Evolutionary conservation across 2,797 vertebrate species (phyloP), one percentile per base, ranked within the genome.

Genomic region (Enteromius treurensis): DNA sequence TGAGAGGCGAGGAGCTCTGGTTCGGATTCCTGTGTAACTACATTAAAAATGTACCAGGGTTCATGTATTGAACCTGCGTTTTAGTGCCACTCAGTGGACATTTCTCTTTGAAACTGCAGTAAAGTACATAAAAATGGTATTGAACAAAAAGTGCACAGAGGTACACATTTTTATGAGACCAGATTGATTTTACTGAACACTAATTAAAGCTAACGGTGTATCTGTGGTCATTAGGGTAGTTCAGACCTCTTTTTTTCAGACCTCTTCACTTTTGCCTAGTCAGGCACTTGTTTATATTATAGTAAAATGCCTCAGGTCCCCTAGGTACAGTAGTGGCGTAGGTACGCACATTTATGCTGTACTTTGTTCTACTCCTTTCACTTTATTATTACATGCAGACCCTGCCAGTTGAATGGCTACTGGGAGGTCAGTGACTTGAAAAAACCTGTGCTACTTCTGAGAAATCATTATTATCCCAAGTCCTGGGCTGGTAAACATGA

Each of bases 201-300:
- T 58, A 76, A 76, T 40, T 58, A 76, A 45, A 45, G n/a, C 9
- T 77, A 62, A 45, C 15, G 75, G 4, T 21, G 15, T 29, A 15
- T 75, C 2, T 42, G 37, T 62, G 74, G 74, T 77, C 74, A 64
- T 77, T 45, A 77, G 17, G 47, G 73, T 19, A 4, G 19, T 58
- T 76, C 21, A 58, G 11, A 58, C 1, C 8, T 4, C 32, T 32
- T 77, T 26, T 26, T 26, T 58, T 76, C 21, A 58, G 11, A 58
- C 1, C 8, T 4, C 32, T 32, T 77, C 37, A 0, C 6, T 29
- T 58, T 62, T 62, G 75, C 14, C 23, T 53, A 75, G 9, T 45
- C 53, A 42, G 75, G 5, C 23, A 45, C 34, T 47, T 70, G 68
- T 45, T 23, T 69, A 17, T 42, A 45, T 70, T 23, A 23, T 15